Percentiles rank a stretch among this genome's conserved stretches.
Evolutionary conservation across 2,888 invertebrate genomes (phyloP).

Genomic region (Teleogryllus oceanicus): DNA sequence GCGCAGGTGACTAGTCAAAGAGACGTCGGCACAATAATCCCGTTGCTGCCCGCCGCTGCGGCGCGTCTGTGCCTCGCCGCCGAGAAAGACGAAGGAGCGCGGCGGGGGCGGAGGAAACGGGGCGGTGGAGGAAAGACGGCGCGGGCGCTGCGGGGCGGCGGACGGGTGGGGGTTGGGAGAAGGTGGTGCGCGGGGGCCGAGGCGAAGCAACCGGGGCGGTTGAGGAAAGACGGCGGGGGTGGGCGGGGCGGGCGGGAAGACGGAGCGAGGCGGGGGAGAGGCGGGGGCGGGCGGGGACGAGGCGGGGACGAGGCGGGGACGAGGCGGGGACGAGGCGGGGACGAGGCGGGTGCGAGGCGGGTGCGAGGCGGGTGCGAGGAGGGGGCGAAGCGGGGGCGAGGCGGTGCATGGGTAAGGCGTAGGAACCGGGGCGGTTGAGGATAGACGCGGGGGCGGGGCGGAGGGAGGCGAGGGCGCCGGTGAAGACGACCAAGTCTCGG

Average conservation of each 20-base stretch:
- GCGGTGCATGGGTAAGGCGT: no score
- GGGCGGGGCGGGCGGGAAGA: background rate
- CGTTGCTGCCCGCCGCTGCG: background rate
- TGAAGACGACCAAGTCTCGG: conserved; percentile 3
- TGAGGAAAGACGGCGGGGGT: background rate
- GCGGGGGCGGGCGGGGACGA: no score
- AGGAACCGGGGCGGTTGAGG: no score
- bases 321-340: no score
- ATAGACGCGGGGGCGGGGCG: background rate
- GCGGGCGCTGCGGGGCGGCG: background rate
- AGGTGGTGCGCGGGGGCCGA: background rate
- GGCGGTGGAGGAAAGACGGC: background rate
- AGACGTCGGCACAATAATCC: conserved; percentile 7
- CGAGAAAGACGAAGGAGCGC: background rate
- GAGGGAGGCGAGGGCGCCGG: background rate
- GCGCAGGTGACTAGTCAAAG: conserved; percentile 18
- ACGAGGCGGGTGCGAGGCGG: no score
- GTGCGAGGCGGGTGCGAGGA: no score
- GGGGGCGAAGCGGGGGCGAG: no score
- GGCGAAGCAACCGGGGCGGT: background rate
- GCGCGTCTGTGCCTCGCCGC: background rate
- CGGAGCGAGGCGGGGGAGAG: background rate
- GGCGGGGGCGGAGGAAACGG: background rate
- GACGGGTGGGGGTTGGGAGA: background rate
- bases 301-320: no score